phyloP scores from a whole-genome alignment of 2,113 vertebrate species.

The Antechinus flavipes region DNA sequence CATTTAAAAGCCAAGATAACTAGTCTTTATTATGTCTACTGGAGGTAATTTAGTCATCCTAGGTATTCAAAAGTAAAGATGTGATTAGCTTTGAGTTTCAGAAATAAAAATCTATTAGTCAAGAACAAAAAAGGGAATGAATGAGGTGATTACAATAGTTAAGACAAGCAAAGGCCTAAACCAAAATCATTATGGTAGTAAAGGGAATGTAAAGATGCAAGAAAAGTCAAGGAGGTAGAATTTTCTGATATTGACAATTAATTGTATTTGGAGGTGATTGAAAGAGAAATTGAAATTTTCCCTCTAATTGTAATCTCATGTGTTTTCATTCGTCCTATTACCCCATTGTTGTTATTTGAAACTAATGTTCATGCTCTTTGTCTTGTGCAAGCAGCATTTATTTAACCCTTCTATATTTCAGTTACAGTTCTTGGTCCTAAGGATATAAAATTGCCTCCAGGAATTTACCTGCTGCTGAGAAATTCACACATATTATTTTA shows the following conservation, averaged over 20 bases:
- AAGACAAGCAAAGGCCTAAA: not conserved
- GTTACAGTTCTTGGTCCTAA: not conserved
- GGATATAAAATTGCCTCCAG: not conserved
- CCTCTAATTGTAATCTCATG: too few species aligned
- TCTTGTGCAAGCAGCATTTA: not conserved
- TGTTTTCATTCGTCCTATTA: too few species aligned
- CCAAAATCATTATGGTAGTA: not conserved
- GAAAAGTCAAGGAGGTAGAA: not conserved
- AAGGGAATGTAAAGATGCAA: not conserved
- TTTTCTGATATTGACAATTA: too few species aligned
- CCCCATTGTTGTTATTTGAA: not conserved
- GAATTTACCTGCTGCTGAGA: not conserved
- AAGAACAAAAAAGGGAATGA: not conserved
- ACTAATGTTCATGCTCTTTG: not conserved
- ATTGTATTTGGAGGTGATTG: too few species aligned
- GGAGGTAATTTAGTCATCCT: too few species aligned
- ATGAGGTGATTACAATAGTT: not conserved
- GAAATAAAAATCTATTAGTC: not conserved
- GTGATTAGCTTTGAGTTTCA: conserved; percentile 2
- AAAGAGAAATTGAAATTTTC: too few species aligned
- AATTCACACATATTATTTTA: not conserved
- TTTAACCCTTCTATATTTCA: not conserved
- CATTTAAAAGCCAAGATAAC: too few species aligned
- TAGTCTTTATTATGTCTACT: too few species aligned
- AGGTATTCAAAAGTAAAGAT: too few species aligned